Percentiles rank a stretch among this genome's conserved stretches.
phyloP scores from a whole-genome alignment of 2,888 invertebrate species.

The Harpalus rufipes region DNA sequence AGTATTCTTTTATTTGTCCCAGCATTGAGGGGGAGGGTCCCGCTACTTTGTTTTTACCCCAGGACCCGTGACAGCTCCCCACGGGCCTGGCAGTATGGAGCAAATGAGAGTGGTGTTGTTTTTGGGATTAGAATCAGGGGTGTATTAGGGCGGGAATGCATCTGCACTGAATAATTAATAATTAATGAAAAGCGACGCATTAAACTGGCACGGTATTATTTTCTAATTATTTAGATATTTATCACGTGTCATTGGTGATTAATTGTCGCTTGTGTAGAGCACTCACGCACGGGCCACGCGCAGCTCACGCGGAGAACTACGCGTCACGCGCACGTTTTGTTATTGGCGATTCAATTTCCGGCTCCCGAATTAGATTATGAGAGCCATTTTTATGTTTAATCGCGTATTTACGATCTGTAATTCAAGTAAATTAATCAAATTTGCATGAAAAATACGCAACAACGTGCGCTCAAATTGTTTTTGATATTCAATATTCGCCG shows the following conservation, averaged over 20 bases:
- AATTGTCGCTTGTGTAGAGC: conserved; percentile 30
- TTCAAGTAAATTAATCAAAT: conserved; percentile 48
- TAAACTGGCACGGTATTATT: conserved; percentile 64
- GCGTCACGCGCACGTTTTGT: conserved; percentile 51
- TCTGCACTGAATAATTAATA: conserved; percentile 59
- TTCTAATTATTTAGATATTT: conserved; percentile 66
- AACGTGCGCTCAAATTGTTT: conserved; percentile 27
- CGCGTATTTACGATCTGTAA: conserved; percentile 46
- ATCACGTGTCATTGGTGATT: conserved; percentile 65
- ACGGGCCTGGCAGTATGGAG: too few species aligned
- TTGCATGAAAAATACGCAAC: conserved; percentile 18
- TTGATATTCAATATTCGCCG: conserved; percentile 33
- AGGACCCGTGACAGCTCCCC: too few species aligned
- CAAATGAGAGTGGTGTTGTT: too few species aligned
- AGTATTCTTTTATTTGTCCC: too few species aligned
- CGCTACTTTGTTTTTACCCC: too few species aligned
- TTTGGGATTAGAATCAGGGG: too few species aligned
- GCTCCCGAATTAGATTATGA: conserved; percentile 45
- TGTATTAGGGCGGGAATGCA: conserved; percentile 9
- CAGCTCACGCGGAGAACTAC: neutral
- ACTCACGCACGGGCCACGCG: conserved; percentile 3
- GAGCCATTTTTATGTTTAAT: conserved; percentile 50
- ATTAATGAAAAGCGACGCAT: conserved; percentile 56
- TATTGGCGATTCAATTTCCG: conserved; percentile 50
- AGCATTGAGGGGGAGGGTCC: too few species aligned